Percentiles rank a stretch among this genome's conserved stretches.
Evolutionary conservation across 2,797 vertebrate genomes (phyloP).

Genomic region (Melanotaenia trifasciata): DNA sequence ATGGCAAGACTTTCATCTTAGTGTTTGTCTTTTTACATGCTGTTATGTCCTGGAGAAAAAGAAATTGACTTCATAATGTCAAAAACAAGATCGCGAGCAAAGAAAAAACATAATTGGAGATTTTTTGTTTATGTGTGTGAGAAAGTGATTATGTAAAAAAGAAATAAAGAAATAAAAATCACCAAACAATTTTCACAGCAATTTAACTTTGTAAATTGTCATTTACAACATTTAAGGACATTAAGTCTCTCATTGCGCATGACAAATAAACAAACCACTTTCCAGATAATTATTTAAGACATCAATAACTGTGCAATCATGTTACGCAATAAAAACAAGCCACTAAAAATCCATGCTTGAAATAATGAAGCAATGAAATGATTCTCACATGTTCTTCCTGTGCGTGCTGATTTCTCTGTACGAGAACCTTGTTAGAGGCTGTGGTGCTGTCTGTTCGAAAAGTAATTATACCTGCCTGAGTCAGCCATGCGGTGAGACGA

Average conservation of each 20-base stretch:
- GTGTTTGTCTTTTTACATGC: constrained; percentile 5
- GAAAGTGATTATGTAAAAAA: constrained; percentile 29
- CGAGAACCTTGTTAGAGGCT: constrained; percentile 50
- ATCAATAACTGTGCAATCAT: constrained; percentile 28
- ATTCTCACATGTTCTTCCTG: constrained; percentile 5
- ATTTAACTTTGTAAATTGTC: constrained; percentile 30
- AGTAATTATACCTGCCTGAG: constrained; percentile 69
- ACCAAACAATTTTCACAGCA: constrained; percentile 37
- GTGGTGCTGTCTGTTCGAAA: constrained; percentile 57
- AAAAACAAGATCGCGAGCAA: constrained; percentile 8
- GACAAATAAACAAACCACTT: constrained; percentile 10
- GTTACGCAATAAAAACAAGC: constrained; percentile 27
- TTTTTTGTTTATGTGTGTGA: constrained; percentile 10
- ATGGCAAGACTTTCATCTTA: constrained; percentile 22
- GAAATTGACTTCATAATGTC: constrained; percentile 9
- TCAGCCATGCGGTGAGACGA: constrained; percentile 48
- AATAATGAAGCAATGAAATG: constrained; percentile 25
- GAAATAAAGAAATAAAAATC: constrained; percentile 11
- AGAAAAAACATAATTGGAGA: background rate
- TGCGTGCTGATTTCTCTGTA: constrained; percentile 19
- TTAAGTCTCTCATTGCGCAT: constrained; percentile 32
- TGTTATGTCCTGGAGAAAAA: constrained; percentile 3
- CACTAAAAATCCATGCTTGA: constrained; percentile 2
- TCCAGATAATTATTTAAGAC: constrained; percentile 23
- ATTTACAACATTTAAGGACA: constrained; percentile 29